Conservation (phyloP, 2,797 vertebrate species). For the Sciaenops ocellatus region DNA sequence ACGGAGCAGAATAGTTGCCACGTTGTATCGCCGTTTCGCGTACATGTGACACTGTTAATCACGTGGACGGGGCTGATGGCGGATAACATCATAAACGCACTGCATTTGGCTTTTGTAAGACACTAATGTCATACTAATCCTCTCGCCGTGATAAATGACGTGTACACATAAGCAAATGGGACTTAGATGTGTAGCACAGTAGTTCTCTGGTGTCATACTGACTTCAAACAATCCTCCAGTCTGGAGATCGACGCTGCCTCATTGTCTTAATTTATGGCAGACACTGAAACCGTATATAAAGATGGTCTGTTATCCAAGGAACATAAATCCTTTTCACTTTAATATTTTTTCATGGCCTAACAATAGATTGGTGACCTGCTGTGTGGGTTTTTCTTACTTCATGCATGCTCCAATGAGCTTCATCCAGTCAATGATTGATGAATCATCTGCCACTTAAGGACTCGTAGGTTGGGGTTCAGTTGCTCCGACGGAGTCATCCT, state of each 20-base stretch:
- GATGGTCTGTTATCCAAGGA: not conserved
- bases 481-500: slow-evolving; percentile 21
- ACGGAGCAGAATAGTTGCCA: not conserved
- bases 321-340: not conserved
- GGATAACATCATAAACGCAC: slow-evolving; percentile 50
- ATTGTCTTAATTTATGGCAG: slow-evolving; percentile 1
- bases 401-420: slow-evolving; percentile 12
- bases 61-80: slow-evolving; percentile 34
- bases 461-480: not conserved
- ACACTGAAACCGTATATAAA: not conserved
- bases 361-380: slow-evolving; percentile 14
- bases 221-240: slow-evolving; percentile 17
- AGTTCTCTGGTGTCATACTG: slow-evolving; percentile 14
- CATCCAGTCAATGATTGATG: slow-evolving; percentile 11
- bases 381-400: slow-evolving; percentile 30
- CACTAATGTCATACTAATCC: slow-evolving; percentile 62
- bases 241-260: slow-evolving; percentile 11
- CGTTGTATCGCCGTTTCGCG: not conserved
- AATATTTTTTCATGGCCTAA: not conserved
- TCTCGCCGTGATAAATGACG: slow-evolving; percentile 27
- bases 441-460: slow-evolving; percentile 16
- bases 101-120: slow-evolving; percentile 44
- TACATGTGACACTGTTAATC: slow-evolving; percentile 58
- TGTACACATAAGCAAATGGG: slow-evolving; percentile 24
- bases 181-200: slow-evolving; percentile 8